Evolutionary conservation across 2,113 vertebrate species (phyloP).

Genomic region (Solenodon paradoxus): DNA sequence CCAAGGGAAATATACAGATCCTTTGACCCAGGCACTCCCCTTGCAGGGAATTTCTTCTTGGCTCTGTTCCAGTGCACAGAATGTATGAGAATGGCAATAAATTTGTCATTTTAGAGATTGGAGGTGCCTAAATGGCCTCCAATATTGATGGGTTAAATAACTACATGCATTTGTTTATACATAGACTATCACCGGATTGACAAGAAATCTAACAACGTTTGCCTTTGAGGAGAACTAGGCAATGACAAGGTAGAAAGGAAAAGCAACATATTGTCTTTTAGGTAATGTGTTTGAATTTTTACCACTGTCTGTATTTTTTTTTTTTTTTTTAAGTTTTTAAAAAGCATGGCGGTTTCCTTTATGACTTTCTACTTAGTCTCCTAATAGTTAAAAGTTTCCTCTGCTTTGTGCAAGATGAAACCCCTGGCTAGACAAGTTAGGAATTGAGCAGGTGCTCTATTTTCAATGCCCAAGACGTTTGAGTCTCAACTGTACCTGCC

Average conservation of each 20-base stretch:
- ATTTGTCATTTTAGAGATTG: not conserved
- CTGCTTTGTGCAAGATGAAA: conserved; percentile 18
- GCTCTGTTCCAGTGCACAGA: not conserved
- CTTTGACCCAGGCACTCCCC: not conserved
- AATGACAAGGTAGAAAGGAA: not conserved
- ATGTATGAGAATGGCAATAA: not conserved
- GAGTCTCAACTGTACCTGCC: not conserved
- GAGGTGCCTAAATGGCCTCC: not conserved
- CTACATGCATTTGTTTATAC: not conserved
- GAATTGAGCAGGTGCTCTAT: not conserved
- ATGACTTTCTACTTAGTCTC: not conserved
- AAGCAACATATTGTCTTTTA: not conserved
- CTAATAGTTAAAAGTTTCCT: not conserved
- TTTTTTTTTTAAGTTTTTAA: too few species aligned
- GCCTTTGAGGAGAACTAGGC: not conserved
- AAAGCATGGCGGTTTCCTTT: not conserved
- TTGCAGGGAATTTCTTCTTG: not conserved
- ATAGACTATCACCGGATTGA: not conserved
- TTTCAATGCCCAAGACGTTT: not conserved
- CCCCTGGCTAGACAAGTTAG: not conserved
- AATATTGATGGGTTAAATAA: not conserved
- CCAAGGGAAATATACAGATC: not conserved
- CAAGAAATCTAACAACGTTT: not conserved
- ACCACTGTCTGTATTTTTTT: not conserved
- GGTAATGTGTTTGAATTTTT: not conserved